A percentile compares a stretch with the other conserved stretches of the same genome.
Evolutionary conservation across 2,113 vertebrate species (phyloP).

Genomic region (Turdus rufiventris): DNA sequence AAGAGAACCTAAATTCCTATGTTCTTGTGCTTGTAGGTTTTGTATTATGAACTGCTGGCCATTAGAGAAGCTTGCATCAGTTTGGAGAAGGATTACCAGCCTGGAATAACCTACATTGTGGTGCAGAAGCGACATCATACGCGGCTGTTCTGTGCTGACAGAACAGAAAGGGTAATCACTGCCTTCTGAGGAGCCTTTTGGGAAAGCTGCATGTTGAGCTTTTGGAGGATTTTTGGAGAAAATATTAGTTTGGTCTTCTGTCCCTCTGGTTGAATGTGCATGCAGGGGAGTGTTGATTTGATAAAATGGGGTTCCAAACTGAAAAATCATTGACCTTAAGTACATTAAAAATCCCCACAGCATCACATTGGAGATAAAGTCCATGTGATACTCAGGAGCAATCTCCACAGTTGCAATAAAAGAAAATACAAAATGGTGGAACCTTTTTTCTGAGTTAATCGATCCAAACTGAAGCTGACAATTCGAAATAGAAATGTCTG

Average conservation of each 20-base stretch:
- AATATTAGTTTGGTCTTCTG: not conserved
- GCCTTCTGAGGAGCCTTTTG: not conserved
- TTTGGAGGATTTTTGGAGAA: not conserved
- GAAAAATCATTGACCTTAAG: not conserved
- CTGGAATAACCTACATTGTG: conserved; percentile 98
- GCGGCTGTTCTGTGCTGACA: conserved; percentile 95
- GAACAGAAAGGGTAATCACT: conserved; percentile 91
- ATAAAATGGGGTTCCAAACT: not conserved
- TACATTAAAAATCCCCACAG: not conserved
- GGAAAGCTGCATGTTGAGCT: not conserved
- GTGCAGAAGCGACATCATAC: conserved; percentile 99
- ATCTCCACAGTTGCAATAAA: not conserved
- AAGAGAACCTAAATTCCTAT: not conserved
- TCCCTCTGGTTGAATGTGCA: not conserved
- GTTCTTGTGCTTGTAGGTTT: conserved; percentile 78
- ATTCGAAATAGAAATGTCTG: not conserved
- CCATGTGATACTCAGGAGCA: not conserved
- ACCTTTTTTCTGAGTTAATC: not conserved
- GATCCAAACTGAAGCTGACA: not conserved
- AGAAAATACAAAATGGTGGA: not conserved
- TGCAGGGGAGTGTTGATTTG: not conserved
- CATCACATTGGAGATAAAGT: not conserved
- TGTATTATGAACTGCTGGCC: conserved; percentile 97
- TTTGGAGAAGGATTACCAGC: conserved; percentile 98
- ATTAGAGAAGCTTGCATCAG: conserved; percentile 98